A percentile compares a stretch with the other conserved stretches of the same genome.
Evolutionary conservation across 2,113 vertebrate genomes (phyloP).

Genomic region (Nycticebus coucang): DNA sequence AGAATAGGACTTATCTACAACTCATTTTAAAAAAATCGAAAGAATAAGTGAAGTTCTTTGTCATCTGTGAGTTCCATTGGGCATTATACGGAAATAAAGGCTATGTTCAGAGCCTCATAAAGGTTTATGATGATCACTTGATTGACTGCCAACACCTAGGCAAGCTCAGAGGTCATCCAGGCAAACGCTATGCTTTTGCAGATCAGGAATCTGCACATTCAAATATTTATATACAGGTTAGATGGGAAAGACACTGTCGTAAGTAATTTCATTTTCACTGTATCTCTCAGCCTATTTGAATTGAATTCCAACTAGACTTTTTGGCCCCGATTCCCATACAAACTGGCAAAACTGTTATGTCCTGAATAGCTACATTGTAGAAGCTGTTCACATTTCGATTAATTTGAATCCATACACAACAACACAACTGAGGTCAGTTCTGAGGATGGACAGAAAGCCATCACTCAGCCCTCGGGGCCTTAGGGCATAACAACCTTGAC

Average conservation of each 20-base stretch:
- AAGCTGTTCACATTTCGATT: neutral
- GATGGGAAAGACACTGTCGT: neutral
- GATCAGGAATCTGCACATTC: neutral
- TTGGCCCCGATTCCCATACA: neutral
- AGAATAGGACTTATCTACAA: neutral
- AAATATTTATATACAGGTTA: neutral
- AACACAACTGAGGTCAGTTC: neutral
- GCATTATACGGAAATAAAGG: neutral
- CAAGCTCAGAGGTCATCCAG: neutral
- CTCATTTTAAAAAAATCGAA: neutral
- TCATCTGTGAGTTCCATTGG: neutral
- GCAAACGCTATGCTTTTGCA: neutral
- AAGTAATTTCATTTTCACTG: neutral
- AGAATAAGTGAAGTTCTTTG: neutral
- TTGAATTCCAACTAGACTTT: neutral
- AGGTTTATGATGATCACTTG: neutral
- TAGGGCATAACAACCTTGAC: neutral
- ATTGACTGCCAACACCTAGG: neutral
- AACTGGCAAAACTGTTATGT: neutral
- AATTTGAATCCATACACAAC: neutral
- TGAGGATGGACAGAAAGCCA: neutral
- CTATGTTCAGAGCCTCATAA: neutral
- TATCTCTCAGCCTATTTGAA: neutral
- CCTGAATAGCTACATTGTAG: neutral
- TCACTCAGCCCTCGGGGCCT: fast-evolving